These are phyloP conservation scores for Drosophila melanogaster DNA, from an alignment of 1,140 invertebrate genomes.

Conservation along the genomic window Release_6_plus_ISO1_MT NT_037436.4:23889501-23890000, in stretches of 20 bases:
- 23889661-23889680: conserved; percentile 91
- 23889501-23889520: conserved; percentile 86
- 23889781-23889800: conserved; percentile 88
- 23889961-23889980: conserved; percentile 88
- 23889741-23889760: conserved; percentile 90
- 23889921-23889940: conserved; percentile 89
- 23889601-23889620: conserved; percentile 89
- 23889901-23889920: conserved; percentile 89
- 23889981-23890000: conserved; percentile 87
- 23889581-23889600: conserved; percentile 89
- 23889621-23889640: conserved; percentile 93
- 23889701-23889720: conserved; percentile 89
- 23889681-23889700: conserved; percentile 90
- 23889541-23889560: conserved; percentile 91
- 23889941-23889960: conserved; percentile 91
- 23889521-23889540: conserved; percentile 87
- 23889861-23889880: conserved; percentile 88
- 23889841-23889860: conserved; percentile 80
- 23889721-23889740: conserved; percentile 90
- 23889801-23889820: not conserved
- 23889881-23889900: conserved; percentile 90
- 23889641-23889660: conserved; percentile 96
- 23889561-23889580: conserved; percentile 92
- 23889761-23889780: conserved; percentile 91
- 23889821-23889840: not conserved